Conservation (phyloP, 2,113 vertebrate species). For the Actenoides hombroni region DNA sequence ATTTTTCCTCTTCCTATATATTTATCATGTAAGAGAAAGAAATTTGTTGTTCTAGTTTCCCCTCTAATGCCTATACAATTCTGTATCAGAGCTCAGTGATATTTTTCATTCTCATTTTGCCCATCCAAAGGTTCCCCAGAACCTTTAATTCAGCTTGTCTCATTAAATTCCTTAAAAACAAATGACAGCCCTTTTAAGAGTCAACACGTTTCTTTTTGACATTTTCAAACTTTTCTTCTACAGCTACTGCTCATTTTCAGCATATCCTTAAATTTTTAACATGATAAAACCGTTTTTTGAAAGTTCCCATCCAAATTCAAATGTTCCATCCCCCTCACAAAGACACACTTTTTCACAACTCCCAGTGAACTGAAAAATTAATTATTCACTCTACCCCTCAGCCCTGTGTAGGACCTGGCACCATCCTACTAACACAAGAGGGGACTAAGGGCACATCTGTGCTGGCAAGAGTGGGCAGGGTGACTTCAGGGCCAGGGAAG, state of each 20-base stretch:
- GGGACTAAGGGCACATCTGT: not conserved
- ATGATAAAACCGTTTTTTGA: not conserved
- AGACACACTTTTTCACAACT: not conserved
- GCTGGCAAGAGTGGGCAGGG: rapidly evolving
- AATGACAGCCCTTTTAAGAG: not conserved
- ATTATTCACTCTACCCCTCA: not conserved
- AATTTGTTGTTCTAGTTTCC: not conserved
- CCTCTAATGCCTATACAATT: not conserved
- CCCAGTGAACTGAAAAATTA: not conserved
- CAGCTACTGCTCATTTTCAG: not conserved
- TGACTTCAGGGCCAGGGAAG: not conserved
- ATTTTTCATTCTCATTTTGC: not conserved
- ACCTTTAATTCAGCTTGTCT: not conserved
- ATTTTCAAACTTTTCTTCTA: not conserved
- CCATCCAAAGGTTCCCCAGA: not conserved
- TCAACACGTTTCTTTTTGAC: not conserved
- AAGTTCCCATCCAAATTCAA: not conserved
- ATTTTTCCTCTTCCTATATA: not conserved
- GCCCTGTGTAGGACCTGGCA: not conserved
- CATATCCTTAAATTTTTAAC: not conserved
- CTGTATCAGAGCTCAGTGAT: not conserved
- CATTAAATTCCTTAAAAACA: not conserved
- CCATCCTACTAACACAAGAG: not conserved
- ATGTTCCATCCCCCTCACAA: not conserved
- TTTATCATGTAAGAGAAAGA: not conserved